A percentile compares a stretch with the other conserved stretches of the same genome.
phyloP scores from a whole-genome alignment of 2,797 vertebrate genomes.

The Taeniopygia guttata region DNA sequence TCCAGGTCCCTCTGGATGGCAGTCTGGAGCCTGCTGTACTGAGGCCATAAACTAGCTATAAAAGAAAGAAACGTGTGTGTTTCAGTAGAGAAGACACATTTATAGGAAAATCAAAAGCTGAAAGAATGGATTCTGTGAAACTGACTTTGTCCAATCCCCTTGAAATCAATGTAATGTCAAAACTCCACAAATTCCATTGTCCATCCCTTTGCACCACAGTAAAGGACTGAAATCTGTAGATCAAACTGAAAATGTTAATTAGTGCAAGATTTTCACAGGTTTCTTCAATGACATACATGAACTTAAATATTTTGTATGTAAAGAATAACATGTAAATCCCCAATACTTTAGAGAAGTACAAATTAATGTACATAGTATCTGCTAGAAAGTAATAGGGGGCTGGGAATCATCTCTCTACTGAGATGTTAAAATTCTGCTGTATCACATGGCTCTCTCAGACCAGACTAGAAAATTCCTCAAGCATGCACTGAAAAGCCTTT shows the following conservation, averaged over 20 bases:
- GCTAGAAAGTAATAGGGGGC: neutral
- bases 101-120: neutral
- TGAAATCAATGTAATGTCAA: neutral
- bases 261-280: neutral
- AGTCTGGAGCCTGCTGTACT: neutral
- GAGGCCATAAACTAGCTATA: neutral
- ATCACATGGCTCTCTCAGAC: slow-evolving; percentile 31
- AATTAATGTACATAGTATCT: neutral
- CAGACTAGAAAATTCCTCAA: slow-evolving; percentile 78
- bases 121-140: neutral
- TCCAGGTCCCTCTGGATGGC: neutral
- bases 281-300: neutral
- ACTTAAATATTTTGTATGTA: slow-evolving; percentile 11
- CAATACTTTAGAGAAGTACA: neutral
- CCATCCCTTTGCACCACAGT: neutral
- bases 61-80: neutral
- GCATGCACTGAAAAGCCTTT: slow-evolving; percentile 32
- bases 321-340: neutral
- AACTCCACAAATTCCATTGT: neutral
- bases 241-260: neutral
- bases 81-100: neutral
- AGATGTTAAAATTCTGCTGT: slow-evolving; percentile 38
- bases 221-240: neutral
- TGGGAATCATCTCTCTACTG: neutral
- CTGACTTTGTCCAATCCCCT: neutral